phyloP scores from a whole-genome alignment of 2,888 invertebrate species.

The Chymomyza caudatula region DNA sequence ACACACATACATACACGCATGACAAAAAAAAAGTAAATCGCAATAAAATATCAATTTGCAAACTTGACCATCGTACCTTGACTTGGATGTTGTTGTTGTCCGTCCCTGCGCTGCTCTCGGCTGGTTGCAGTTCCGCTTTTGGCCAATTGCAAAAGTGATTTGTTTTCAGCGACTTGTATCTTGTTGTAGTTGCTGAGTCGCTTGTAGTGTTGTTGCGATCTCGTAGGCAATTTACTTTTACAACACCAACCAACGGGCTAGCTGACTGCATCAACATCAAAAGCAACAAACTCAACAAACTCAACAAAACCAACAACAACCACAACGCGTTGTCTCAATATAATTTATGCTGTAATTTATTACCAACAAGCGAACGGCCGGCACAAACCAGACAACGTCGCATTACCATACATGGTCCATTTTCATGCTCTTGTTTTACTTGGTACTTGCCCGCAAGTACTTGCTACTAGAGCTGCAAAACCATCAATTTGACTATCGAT shows the following conservation, averaged over 20 bases:
- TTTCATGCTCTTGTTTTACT: conserved; percentile 1
- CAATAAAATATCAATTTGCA: conserved; percentile 69
- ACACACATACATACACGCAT: neutral
- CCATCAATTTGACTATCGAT: no score
- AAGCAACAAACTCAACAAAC: no score
- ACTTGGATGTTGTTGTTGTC: conserved; percentile 8
- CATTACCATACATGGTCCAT: conserved; percentile 37
- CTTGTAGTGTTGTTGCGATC: conserved; percentile 10
- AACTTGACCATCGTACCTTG: conserved; percentile 41
- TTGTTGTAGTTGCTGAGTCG: neutral
- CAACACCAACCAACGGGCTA: conserved; percentile 36
- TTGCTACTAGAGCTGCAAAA: no score
- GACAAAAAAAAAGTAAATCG: conserved; percentile 32
- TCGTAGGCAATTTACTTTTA: conserved; percentile 46
- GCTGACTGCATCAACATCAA: conserved; percentile 1
- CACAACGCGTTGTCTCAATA: conserved; percentile 16
- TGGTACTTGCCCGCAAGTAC: conserved; percentile 24
- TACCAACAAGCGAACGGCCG: conserved; percentile 21
- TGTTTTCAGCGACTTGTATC: conserved; percentile 11
- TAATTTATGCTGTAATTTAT: conserved; percentile 56
- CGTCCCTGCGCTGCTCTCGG: conserved; percentile 17
- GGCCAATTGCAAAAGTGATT: conserved; percentile 33
- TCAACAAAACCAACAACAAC: conserved; percentile 9
- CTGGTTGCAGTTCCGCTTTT: conserved; percentile 1
- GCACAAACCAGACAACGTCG: neutral